Conservation (phyloP, 2,888 invertebrate species). For the Plebejus anna region DNA sequence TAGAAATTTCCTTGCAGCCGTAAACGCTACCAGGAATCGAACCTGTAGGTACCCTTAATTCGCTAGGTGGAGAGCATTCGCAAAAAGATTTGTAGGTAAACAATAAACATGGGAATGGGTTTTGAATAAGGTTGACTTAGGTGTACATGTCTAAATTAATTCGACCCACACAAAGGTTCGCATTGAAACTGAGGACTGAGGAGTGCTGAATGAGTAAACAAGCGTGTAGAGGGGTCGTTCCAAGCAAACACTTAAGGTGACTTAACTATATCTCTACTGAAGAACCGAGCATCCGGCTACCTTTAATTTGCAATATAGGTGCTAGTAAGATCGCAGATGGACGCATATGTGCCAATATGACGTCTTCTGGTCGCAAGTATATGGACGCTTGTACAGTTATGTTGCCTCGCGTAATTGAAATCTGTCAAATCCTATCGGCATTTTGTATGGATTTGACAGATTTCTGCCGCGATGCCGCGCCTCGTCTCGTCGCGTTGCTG, state of each 20-base stretch:
- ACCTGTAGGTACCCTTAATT: no score
- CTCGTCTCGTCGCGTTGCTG: no score
- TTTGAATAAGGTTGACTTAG: constrained; percentile 11
- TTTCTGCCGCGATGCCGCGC: no score
- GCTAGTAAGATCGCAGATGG: not conserved
- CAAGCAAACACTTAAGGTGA: not conserved
- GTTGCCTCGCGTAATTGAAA: no score
- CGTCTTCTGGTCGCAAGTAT: not conserved
- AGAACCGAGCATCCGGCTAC: not conserved
- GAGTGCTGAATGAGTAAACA: not conserved
- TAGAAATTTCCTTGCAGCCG: no score
- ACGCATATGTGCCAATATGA: no score
- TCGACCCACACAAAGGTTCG: constrained; percentile 17
- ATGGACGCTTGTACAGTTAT: no score
- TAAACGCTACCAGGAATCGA: no score
- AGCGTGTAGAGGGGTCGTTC: not conserved
- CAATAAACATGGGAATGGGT: not conserved
- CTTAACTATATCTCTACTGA: not conserved
- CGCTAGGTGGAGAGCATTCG: not conserved
- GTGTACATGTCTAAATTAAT: constrained; percentile 20
- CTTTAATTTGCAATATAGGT: not conserved
- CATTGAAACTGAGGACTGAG: not conserved
- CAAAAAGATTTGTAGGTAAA: not conserved
- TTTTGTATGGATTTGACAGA: no score
- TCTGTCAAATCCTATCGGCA: no score